Base-by-base conservation (phyloP, 23 tunicate genomes). In the Halocynthia roretzi region DNA sequence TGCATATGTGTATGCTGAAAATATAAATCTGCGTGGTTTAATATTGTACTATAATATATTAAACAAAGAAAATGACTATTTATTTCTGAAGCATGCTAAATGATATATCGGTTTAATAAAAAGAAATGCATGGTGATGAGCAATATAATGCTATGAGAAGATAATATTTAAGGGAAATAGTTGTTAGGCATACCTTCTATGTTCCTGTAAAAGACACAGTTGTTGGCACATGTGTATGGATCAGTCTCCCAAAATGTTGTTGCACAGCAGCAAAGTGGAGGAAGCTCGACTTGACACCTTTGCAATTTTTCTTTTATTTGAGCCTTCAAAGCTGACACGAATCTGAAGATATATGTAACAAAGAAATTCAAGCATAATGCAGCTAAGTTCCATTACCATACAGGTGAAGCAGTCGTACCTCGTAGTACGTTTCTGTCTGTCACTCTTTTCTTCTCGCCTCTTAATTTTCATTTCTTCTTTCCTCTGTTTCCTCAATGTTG, bases 201-300 rank as follows among this genome's bases (percentile, higher is more conserved):
- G 55, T 88, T 88, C 61, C 63, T 79, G 76, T 88, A 78, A 81
- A 88, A 88, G 10, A 88, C 17, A 56, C 95, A 88, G 67, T 88
- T 88, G 84, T 78, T 88, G 20, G 95, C 95, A 54, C 95, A 88
- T 0, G 78, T 74, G 21, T 74, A 53, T 11, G 78, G 78, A 74
- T 74, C 55, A 15, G 95, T 88, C n/a, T 66, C 71, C 93, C 93
- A 87, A 80, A 87, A 87, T 8, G 86, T 75, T 7, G 53, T 17
- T 17, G 75, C 83, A 52, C 93, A 87, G 83, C 86, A 74, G 61
- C 93, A 87, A 56, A 87, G 76, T 9, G 86, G 86, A 15, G 93
- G 93, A 18, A 87, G 83, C 55, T 74, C 78, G 22, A 87, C 71
- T 52, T 82, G 77, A 61, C 82, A 66, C 58, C 56, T 76, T 50